Percentiles rank a stretch among this genome's conserved stretches.
Conservation (phyloP, 2,888 invertebrate genomes). For the Gandaritis pyraliata region DNA sequence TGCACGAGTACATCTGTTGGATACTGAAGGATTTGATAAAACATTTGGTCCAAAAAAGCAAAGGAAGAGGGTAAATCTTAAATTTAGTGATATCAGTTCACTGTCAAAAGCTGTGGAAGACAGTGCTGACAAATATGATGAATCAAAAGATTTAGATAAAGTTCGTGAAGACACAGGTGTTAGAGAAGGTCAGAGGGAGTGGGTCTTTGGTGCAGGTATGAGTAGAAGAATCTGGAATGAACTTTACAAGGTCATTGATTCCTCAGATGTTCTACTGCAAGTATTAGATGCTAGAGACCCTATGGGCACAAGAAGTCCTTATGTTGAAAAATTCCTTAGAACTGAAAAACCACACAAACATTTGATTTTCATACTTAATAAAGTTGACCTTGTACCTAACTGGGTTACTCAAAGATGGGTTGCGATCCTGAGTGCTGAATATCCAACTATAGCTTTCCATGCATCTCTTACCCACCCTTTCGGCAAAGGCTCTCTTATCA, state of each 20-base stretch:
- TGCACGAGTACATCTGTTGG: slow-evolving; percentile 96
- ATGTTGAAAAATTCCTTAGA: slow-evolving; percentile 95
- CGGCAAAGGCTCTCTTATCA: slow-evolving; percentile 98
- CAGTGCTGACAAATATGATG: slow-evolving; percentile 90
- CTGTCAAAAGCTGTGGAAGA: slow-evolving; percentile 89
- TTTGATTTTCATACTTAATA: slow-evolving; percentile 98
- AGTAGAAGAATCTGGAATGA: slow-evolving; percentile 99
- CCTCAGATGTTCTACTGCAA: slow-evolving; percentile 98
- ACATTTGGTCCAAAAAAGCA: slow-evolving; percentile 98
- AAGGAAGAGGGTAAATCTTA: slow-evolving; percentile 94
- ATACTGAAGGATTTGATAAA: slow-evolving; percentile 96
- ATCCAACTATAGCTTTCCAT: slow-evolving; percentile 99
- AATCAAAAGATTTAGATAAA: slow-evolving; percentile 92
- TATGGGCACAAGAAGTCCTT: slow-evolving; percentile 96
- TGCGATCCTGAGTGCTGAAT: slow-evolving; percentile 95
- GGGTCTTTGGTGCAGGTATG: slow-evolving; percentile 98
- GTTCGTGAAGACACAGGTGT: slow-evolving; percentile 92
- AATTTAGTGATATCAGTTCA: slow-evolving; percentile 90
- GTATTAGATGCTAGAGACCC: slow-evolving; percentile 99
- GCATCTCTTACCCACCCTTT: slow-evolving; percentile 99
- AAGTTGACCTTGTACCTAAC: slow-evolving; percentile 97
- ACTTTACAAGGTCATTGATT: slow-evolving; percentile 99
- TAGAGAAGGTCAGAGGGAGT: slow-evolving; percentile 92
- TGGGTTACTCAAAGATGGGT: slow-evolving; percentile 99
- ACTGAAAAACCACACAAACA: slow-evolving; percentile 99